Conservation (phyloP, 2,888 invertebrate species). For the Azorinus chamasolen region DNA sequence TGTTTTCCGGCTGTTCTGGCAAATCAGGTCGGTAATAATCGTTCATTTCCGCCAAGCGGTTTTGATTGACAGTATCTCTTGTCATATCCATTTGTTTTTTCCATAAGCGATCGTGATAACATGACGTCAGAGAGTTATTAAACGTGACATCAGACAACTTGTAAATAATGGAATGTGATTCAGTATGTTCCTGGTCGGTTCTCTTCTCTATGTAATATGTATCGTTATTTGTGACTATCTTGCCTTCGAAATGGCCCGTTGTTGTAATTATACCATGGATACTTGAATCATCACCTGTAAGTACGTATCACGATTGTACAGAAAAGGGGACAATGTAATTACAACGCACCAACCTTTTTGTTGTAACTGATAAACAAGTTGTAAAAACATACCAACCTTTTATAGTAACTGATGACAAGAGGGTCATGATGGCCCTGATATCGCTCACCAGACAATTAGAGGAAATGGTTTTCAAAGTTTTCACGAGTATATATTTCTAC, state of each 20-base stretch:
- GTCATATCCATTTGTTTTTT: conserved; percentile 15
- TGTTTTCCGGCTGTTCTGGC: conserved; percentile 1
- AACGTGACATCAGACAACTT: conserved; percentile 94
- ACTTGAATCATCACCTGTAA: conserved; percentile 87
- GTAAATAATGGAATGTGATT: conserved; percentile 97
- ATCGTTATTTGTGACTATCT: conserved; percentile 89
- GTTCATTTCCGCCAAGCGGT: not conserved
- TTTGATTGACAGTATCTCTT: not conserved
- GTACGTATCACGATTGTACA: not conserved
- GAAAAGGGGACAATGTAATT: no score
- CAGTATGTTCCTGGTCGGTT: conserved; percentile 91
- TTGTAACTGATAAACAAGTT: no score
- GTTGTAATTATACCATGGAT: conserved; percentile 95
- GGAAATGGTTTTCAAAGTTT: no score
- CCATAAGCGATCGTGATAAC: conserved; percentile 64
- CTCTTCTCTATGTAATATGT: conserved; percentile 97
- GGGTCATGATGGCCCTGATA: no score
- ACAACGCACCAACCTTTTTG: no score
- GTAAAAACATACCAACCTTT: no score
- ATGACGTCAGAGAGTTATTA: conserved; percentile 77
- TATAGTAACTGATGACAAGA: no score
- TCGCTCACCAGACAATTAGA: no score
- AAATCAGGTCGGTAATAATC: not conserved
- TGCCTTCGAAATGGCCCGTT: conserved; percentile 96
- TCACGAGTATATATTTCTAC: no score